These are phyloP conservation scores for Dysdera silvatica DNA, from an alignment of 1,140 invertebrate species.

Conservation along the genomic window DNA sequence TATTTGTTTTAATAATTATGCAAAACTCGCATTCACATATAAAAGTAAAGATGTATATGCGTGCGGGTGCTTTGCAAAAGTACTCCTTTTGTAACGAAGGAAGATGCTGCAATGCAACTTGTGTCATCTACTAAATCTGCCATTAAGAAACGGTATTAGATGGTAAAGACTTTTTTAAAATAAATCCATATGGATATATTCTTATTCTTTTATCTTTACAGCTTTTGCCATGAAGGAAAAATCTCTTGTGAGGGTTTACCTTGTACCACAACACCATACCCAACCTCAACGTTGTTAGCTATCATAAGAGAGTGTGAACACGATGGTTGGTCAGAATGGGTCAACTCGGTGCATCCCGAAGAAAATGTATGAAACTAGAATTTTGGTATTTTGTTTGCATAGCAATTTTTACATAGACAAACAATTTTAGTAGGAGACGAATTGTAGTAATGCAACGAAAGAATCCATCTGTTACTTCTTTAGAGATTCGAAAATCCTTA, in stretches of 20 bases:
- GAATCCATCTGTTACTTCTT: too few species aligned
- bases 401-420: background rate
- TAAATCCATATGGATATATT: background rate
- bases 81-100: background rate
- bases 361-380: slow-evolving; percentile 6
- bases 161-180: too few species aligned
- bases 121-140: too few species aligned
- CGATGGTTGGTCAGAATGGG: slow-evolving; percentile 65
- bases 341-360: slow-evolving; percentile 47
- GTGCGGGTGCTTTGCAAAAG: background rate
- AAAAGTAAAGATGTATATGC: too few species aligned
- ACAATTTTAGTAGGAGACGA: too few species aligned
- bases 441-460: too few species aligned
- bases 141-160: too few species aligned
- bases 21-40: too few species aligned
- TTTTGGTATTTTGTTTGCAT: background rate
- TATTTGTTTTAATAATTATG: too few species aligned
- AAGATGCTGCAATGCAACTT: too few species aligned
- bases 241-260: slow-evolving; percentile 61
- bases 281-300: background rate
- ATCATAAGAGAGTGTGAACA: slow-evolving; percentile 46
- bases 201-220: slow-evolving; percentile 25
- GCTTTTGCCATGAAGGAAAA: slow-evolving; percentile 58
- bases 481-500: too few species aligned
- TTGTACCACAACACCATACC: slow-evolving; percentile 23